phyloP scores from a whole-genome alignment of 2,113 vertebrate species.

The Centrocercus urophasianus region DNA sequence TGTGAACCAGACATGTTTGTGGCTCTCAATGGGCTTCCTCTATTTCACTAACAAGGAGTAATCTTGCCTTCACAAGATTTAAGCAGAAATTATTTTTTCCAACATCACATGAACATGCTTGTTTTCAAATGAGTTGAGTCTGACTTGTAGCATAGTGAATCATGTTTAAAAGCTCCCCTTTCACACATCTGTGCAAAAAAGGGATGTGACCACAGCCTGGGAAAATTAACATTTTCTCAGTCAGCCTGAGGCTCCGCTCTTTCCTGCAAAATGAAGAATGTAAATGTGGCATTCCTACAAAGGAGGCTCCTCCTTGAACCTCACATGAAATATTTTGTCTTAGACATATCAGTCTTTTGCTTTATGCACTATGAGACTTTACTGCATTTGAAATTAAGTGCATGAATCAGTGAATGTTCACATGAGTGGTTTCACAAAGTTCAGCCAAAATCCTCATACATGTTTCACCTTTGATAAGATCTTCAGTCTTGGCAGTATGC shows the following conservation, averaged over 20 bases:
- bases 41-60: neutral
- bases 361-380: neutral
- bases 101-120: neutral
- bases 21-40: neutral
- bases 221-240: neutral
- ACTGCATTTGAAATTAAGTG: conserved; percentile 5
- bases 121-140: neutral
- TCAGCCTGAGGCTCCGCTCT: neutral
- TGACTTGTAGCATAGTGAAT: neutral
- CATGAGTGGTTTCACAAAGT: neutral
- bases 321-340: neutral
- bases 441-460: neutral
- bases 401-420: neutral
- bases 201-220: neutral
- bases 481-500: neutral
- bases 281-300: neutral
- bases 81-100: neutral
- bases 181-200: neutral
- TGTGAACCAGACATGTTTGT: neutral
- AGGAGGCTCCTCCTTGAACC: neutral
- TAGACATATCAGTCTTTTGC: neutral
- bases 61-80: neutral
- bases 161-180: neutral
- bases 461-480: neutral
- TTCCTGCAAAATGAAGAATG: neutral